A percentile compares a stretch with the other conserved stretches of the same genome.
These are phyloP conservation scores for Galaxias olidus DNA, from an alignment of 2,797 vertebrate species.

Conservation along the genomic window DNA sequence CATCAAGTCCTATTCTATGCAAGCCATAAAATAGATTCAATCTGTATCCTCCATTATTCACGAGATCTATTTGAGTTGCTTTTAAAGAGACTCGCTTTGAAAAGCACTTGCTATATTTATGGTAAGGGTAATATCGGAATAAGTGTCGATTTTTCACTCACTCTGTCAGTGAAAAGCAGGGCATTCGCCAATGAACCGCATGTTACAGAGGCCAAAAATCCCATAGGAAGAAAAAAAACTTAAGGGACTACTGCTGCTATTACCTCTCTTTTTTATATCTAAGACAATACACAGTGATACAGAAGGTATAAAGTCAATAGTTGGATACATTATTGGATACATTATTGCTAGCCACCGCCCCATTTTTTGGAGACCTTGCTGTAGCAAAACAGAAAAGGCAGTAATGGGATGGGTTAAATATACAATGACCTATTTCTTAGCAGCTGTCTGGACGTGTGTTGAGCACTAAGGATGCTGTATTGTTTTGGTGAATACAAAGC, in stretches of 20 bases:
- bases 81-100: conserved; percentile 40
- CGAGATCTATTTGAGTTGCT: conserved; percentile 29
- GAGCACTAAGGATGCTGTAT: conserved; percentile 19
- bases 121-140: conserved; percentile 36
- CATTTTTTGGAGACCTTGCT: conserved; percentile 23
- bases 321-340: conserved; percentile 1
- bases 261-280: conserved; percentile 26
- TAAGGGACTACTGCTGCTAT: conserved; percentile 2
- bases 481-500: conserved; percentile 42
- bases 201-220: conserved; percentile 13
- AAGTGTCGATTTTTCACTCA: conserved; percentile 30
- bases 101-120: conserved; percentile 31
- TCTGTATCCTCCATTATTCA: conserved; percentile 50
- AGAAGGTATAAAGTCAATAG: conserved; percentile 29
- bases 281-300: conserved; percentile 16
- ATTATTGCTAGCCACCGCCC: conserved; percentile 24
- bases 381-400: background rate
- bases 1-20: conserved; percentile 30
- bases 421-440: conserved; percentile 14
- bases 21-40: conserved; percentile 42
- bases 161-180: conserved; percentile 22
- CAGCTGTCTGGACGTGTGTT: conserved; percentile 15
- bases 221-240: conserved; percentile 20
- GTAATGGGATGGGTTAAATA: conserved; percentile 2
- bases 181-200: conserved; percentile 21